A percentile compares a stretch with the other conserved stretches of the same genome.
phyloP scores from a whole-genome alignment of 2,888 invertebrate genomes.

The Troides oblongomaculatus region DNA sequence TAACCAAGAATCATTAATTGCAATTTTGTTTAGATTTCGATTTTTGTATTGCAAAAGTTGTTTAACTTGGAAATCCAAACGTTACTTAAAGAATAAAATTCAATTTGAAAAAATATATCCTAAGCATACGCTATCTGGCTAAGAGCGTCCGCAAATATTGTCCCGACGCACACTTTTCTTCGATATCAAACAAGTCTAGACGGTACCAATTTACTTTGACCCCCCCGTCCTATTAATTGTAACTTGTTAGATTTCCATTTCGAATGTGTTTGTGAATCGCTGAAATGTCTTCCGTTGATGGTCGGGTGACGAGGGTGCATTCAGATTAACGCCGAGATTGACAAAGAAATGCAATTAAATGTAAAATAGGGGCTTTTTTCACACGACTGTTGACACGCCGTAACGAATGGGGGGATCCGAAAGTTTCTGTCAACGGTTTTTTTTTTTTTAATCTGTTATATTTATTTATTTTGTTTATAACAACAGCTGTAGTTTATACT shows the following conservation, averaged over 20 bases:
- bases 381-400: slow-evolving; percentile 73
- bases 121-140: slow-evolving; percentile 57
- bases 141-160: slow-evolving; percentile 70
- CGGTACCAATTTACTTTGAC: slow-evolving; percentile 45
- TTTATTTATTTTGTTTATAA: slow-evolving; percentile 7
- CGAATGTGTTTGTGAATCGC: slow-evolving; percentile 35
- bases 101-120: slow-evolving; percentile 45
- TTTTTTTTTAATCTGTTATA: slow-evolving; percentile 44
- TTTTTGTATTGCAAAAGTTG: neutral
- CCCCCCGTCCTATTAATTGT: slow-evolving; percentile 28
- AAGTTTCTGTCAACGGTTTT: slow-evolving; percentile 54
- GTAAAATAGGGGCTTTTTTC: slow-evolving; percentile 76
- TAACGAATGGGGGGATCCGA: slow-evolving; percentile 67
- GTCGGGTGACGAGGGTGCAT: slow-evolving; percentile 70
- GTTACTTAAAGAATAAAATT: slow-evolving; percentile 30
- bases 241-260: slow-evolving; percentile 13
- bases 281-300: slow-evolving; percentile 42
- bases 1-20: no score
- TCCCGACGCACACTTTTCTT: slow-evolving; percentile 63
- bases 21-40: neutral
- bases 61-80: slow-evolving; percentile 5
- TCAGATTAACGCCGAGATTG: slow-evolving; percentile 73
- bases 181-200: slow-evolving; percentile 70
- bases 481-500: no score
- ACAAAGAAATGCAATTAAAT: slow-evolving; percentile 81